A percentile compares a stretch with the other conserved stretches of the same genome.
phyloP scores from a whole-genome alignment of 2,797 vertebrate species.

The Takifugu ocellatus region DNA sequence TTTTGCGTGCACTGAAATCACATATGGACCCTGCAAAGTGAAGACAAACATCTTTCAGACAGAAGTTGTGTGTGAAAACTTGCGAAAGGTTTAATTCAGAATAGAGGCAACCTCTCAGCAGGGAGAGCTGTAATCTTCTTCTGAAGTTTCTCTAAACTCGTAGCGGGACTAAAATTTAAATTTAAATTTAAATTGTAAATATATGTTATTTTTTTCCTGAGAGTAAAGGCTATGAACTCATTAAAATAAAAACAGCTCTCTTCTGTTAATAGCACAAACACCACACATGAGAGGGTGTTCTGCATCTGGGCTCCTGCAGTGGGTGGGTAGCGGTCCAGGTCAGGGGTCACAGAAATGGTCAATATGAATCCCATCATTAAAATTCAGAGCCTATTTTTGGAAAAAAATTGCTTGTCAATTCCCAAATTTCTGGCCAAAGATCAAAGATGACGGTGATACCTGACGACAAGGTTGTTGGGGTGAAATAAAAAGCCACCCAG shows the following conservation, averaged over 20 bases:
- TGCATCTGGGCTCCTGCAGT: too few relatives aligned
- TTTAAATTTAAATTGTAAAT: background rate
- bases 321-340: too few relatives aligned
- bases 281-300: too few relatives aligned
- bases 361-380: constrained; percentile 1
- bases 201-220: constrained; percentile 27
- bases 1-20: constrained; percentile 27
- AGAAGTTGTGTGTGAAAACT: constrained; percentile 22
- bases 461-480: too few relatives aligned
- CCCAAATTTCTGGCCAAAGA: constrained; percentile 2
- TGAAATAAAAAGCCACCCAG: too few relatives aligned
- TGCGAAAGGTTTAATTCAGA: background rate
- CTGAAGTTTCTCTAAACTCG: constrained; percentile 1
- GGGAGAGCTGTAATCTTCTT: background rate
- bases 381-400: background rate
- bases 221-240: constrained; percentile 25
- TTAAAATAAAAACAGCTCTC: constrained; percentile 14
- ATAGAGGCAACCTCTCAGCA: background rate
- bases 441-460: background rate
- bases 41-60: constrained; percentile 48
- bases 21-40: constrained; percentile 32
- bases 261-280: background rate
- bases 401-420: background rate
- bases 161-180: constrained; percentile 5
- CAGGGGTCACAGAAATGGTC: background rate